Percentiles rank a stretch among this genome's conserved stretches.
Evolutionary conservation across 2,888 invertebrate species (phyloP).

Genomic region (Chalcosyrphus nemorum): DNA sequence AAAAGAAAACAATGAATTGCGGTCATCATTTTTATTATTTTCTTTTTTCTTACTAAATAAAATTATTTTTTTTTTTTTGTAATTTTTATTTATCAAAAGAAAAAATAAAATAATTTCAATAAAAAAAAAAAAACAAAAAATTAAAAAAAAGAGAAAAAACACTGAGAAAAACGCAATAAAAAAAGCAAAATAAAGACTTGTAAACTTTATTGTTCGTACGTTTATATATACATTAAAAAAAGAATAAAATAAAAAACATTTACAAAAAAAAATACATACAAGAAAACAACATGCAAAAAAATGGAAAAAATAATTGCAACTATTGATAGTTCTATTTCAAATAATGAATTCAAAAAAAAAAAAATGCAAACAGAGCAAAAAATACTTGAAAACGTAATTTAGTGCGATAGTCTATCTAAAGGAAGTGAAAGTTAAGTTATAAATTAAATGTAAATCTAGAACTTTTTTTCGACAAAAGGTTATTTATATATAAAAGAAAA

Average conservation of each 20-base stretch:
- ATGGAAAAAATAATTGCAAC: slow-evolving; percentile 56
- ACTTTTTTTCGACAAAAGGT: slow-evolving; percentile 41
- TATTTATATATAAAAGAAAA: slow-evolving; percentile 37
- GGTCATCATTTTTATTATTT: slow-evolving; percentile 71
- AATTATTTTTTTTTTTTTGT: slow-evolving; percentile 69
- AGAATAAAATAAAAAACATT: slow-evolving; percentile 44
- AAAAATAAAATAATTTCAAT: slow-evolving; percentile 41
- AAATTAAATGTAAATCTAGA: slow-evolving; percentile 65
- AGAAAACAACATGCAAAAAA: slow-evolving; percentile 51
- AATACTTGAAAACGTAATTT: slow-evolving; percentile 54
- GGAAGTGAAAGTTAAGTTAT: slow-evolving; percentile 68
- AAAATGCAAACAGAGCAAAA: slow-evolving; percentile 40
- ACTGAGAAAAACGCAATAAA: slow-evolving; percentile 77
- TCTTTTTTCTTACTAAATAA: slow-evolving; percentile 62
- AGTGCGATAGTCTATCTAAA: slow-evolving; percentile 61
- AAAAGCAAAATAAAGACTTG: slow-evolving; percentile 82
- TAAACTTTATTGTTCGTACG: slow-evolving; percentile 78
- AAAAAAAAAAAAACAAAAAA: slow-evolving; percentile 54
- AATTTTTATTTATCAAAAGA: slow-evolving; percentile 73
- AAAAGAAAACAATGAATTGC: slow-evolving; percentile 62
- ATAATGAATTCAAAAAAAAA: slow-evolving; percentile 55
- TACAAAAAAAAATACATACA: slow-evolving; percentile 65
- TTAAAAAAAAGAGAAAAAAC: slow-evolving; percentile 63
- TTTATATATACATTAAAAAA: slow-evolving; percentile 75
- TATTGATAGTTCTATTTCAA: slow-evolving; percentile 61